These are phyloP conservation scores for Endotricha flammealis DNA, from an alignment of 2,888 invertebrate genomes.

Conservation along the genomic window DNA sequence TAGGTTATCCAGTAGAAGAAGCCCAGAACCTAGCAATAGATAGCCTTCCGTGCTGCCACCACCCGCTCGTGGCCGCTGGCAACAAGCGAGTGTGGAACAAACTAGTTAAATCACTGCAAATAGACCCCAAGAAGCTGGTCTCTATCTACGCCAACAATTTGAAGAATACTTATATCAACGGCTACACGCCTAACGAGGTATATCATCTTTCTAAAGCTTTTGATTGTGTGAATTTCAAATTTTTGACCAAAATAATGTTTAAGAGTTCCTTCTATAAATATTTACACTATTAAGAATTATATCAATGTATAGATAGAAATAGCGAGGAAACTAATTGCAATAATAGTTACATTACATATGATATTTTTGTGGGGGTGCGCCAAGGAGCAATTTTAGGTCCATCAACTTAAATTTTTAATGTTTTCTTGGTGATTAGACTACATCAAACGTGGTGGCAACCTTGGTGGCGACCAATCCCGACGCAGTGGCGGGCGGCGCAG, in stretches of 20 bases:
- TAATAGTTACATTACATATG: too few relatives aligned
- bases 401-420: slow-evolving; percentile 5
- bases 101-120: slow-evolving; percentile 76
- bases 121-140: slow-evolving; percentile 80
- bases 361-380: too few relatives aligned
- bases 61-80: slow-evolving; percentile 81
- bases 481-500: slow-evolving; percentile 80
- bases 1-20: slow-evolving; percentile 69
- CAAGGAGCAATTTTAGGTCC: background rate
- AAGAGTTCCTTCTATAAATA: too few relatives aligned
- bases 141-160: slow-evolving; percentile 77
- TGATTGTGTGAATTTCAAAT: background rate
- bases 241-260: background rate
- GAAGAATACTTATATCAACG: slow-evolving; percentile 79
- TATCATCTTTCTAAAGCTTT: background rate
- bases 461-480: slow-evolving; percentile 82
- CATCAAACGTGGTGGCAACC: slow-evolving; percentile 85
- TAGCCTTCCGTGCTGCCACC: slow-evolving; percentile 85
- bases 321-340: too few relatives aligned
- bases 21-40: slow-evolving; percentile 81
- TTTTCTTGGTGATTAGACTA: slow-evolving; percentile 63
- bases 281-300: too few relatives aligned
- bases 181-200: slow-evolving; percentile 61
- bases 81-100: slow-evolving; percentile 84
- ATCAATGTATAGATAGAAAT: too few relatives aligned